These are phyloP conservation scores for Anisognathus igniventris DNA, from an alignment of 2,797 vertebrate species.

Conservation along the genomic window DNA sequence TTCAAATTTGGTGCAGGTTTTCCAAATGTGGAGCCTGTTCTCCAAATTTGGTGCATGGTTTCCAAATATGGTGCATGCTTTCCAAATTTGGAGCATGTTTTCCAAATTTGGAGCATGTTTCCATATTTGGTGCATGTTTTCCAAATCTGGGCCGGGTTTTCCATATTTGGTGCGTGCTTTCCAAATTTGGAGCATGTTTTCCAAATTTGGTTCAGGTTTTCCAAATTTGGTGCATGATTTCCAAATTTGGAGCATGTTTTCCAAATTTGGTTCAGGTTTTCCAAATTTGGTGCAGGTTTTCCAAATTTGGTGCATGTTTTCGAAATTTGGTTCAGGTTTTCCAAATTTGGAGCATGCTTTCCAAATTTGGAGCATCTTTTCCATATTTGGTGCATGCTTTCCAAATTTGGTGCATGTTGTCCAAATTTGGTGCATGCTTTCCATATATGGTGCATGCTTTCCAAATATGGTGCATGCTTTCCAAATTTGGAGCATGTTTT, in stretches of 20 bases:
- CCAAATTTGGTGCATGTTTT: too few species aligned
- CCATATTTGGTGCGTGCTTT: rapidly evolving
- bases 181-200: rapidly evolving
- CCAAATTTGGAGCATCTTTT: rapidly evolving
- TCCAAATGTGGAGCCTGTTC: rapidly evolving
- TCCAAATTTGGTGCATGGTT: rapidly evolving
- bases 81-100: rapidly evolving
- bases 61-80: rapidly evolving
- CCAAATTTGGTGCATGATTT: rapidly evolving
- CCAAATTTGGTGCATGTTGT: rapidly evolving
- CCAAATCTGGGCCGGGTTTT: rapidly evolving
- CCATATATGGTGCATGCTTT: rapidly evolving
- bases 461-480: rapidly evolving
- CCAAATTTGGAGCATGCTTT: background rate
- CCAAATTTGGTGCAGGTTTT: too few species aligned
- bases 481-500: too few species aligned
- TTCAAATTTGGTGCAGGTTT: rapidly evolving
- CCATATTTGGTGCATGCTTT: rapidly evolving
- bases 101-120: rapidly evolving
- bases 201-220: rapidly evolving
- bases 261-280: rapidly evolving
- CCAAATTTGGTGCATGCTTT: rapidly evolving
- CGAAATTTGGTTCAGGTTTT: background rate
- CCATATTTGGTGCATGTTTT: rapidly evolving
- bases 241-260: rapidly evolving